These are phyloP conservation scores for Pogoniulus pusillus DNA, from an alignment of 2,797 vertebrate species.

Conservation along the genomic window DNA sequence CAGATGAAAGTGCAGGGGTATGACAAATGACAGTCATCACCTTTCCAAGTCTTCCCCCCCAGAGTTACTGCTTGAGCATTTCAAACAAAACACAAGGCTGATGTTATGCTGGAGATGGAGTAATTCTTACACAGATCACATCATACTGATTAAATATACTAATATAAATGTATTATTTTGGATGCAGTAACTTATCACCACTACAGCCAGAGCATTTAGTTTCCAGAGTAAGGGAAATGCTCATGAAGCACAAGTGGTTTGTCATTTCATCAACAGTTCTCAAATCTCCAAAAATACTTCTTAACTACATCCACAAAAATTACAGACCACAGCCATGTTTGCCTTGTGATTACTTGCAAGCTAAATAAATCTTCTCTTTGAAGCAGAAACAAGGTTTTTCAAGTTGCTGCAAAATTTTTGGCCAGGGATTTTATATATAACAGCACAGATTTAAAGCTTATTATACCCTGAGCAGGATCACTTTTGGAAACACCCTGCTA, in stretches of 20 bases:
- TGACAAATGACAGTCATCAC: not conserved
- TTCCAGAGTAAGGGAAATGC: conserved; percentile 3
- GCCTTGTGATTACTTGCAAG: conserved; percentile 66
- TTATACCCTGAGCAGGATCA: not conserved
- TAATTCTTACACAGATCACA: not conserved
- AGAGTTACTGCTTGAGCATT: not conserved
- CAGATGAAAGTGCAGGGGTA: not conserved
- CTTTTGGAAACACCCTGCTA: conserved; percentile 47
- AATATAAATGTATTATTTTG: not conserved
- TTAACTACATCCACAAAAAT: conserved; percentile 54
- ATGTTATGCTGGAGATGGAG: not conserved
- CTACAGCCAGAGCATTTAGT: not conserved
- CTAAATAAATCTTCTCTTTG: conserved; percentile 66
- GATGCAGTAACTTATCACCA: not conserved
- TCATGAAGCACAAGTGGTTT: not conserved
- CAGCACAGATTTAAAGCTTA: not conserved
- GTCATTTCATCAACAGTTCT: conserved; percentile 64
- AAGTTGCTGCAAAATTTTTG: conserved; percentile 36
- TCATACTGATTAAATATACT: not conserved
- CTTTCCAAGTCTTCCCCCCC: not conserved
- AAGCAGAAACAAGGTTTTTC: conserved; percentile 28
- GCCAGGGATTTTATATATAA: conserved; percentile 54
- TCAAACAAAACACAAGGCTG: not conserved
- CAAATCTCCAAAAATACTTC: conserved; percentile 49
- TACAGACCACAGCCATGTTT: conserved; percentile 52